phyloP scores from a whole-genome alignment of 2,888 invertebrate genomes.

The Eupithecia subumbrata region DNA sequence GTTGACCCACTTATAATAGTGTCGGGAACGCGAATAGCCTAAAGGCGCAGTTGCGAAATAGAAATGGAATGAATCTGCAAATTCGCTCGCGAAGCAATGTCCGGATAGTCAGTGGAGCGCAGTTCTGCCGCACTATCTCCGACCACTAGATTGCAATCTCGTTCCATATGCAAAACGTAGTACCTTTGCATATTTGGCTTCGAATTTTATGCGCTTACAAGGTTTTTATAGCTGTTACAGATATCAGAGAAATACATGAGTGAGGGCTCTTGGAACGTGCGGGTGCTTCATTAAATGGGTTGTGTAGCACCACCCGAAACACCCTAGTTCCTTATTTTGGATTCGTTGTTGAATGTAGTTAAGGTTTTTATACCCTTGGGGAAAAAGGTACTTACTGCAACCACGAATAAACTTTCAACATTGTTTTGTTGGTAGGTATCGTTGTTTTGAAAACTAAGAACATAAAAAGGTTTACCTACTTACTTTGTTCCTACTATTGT shows the following conservation, averaged over 20 bases:
- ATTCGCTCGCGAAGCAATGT: constrained; percentile 45
- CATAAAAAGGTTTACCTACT: not conserved
- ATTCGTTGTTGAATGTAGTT: constrained; percentile 23
- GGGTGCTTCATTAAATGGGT: constrained; percentile 31
- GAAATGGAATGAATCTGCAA: constrained; percentile 62
- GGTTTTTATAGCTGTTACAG: constrained; percentile 19
- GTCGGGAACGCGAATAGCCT: constrained; percentile 51
- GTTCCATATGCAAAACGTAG: constrained; percentile 42
- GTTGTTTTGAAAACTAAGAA: not conserved
- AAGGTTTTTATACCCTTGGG: constrained; percentile 17
- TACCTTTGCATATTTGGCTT: constrained; percentile 37
- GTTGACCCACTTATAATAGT: constrained; percentile 58
- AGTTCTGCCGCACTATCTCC: constrained; percentile 37
- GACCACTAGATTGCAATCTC: constrained; percentile 48
- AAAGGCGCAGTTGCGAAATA: constrained; percentile 58
- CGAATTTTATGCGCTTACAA: constrained; percentile 33
- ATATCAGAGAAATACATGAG: constrained; percentile 25
- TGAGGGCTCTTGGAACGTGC: constrained; percentile 28
- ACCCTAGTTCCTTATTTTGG: constrained; percentile 33
- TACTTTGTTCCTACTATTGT: not conserved
- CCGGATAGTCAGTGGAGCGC: constrained; percentile 34
- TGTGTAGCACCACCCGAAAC: constrained; percentile 26
- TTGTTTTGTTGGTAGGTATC: not conserved
- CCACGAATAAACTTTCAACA: not conserved
- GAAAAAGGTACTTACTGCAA: constrained; percentile 14